A percentile compares a stretch with the other conserved stretches of the same genome.
Evolutionary conservation across 2,888 invertebrate genomes (phyloP).

Genomic region (Clepsis dumicolana): DNA sequence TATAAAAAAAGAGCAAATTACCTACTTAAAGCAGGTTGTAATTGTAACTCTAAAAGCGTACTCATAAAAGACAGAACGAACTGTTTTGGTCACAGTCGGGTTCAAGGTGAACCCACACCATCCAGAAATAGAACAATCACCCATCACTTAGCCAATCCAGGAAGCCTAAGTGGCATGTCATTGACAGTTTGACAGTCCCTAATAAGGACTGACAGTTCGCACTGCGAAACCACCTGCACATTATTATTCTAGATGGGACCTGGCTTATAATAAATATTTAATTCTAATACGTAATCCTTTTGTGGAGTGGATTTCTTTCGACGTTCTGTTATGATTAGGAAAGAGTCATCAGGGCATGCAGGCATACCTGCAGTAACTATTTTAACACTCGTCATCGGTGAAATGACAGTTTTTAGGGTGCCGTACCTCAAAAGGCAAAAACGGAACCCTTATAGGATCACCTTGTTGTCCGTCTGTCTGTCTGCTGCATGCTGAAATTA

Average conservation of each 20-base stretch:
- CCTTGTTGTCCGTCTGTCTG: no score
- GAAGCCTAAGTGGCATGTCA: slow-evolving; percentile 49
- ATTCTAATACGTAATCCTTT: slow-evolving; percentile 4
- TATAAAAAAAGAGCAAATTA: no score
- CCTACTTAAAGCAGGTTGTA: no score
- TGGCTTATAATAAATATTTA: slow-evolving; percentile 14
- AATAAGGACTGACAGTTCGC: slow-evolving; percentile 65
- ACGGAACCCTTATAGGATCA: no score
- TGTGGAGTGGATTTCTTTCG: not conserved
- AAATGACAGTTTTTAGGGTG: no score
- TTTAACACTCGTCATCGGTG: no score
- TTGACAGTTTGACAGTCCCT: slow-evolving; percentile 75
- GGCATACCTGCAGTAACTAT: no score
- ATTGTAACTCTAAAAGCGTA: no score
- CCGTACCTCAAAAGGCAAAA: no score
- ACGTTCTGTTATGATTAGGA: not conserved
- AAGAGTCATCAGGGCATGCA: no score
- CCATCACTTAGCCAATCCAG: slow-evolving; percentile 16
- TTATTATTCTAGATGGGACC: slow-evolving; percentile 38
- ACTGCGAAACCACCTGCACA: slow-evolving; percentile 32
- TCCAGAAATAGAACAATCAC: slow-evolving; percentile 7
- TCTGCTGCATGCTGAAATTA: no score
- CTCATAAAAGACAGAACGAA: no score
- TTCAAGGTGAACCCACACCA: slow-evolving; percentile 8
- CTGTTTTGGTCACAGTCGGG: not conserved